Evolutionary conservation across 2,888 invertebrate species (phyloP), one percentile per base, ranked within the genome.

Genomic region (Acanthosepion pharaonis): DNA sequence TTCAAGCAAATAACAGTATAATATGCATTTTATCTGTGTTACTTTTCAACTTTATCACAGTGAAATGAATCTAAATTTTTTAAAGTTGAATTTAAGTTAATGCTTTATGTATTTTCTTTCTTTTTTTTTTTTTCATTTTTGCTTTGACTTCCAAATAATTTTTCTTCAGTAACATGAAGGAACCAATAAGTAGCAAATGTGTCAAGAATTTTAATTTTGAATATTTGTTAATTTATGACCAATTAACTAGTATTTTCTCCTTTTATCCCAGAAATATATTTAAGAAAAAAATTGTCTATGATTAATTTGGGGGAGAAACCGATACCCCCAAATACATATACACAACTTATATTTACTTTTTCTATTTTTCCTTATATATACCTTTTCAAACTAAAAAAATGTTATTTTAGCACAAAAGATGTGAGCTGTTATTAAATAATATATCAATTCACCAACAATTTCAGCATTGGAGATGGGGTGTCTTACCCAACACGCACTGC

Each of bases 401-500:
- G 78, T 78, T 78, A n/a, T 78, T 78, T 11, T 78, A 78, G 78
- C 78, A 78, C n/a, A 33, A 78, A 78, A n/a, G n/a, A 33, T 78
- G 78, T 78, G 78, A 64, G 55, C 25, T 94, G 48, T 94, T 42
- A 55, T 48, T 53, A 28, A 59, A 94, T 49, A 91, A 48, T 94
- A 28, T 51, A 94, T 93, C 78, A 78, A 78, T 78, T 78, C 78
- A 78, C 78, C 78, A 9, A 78, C 78, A 95, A 95, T 96, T 96
- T 94, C 96, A 99, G 99, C 98, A 98, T 98, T 98, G 99, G 99
- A 98, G 98, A 99, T 98, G 99, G 99, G 98, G 98, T 98, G 98
- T 98, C 98, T 98, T 99, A 98, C 98, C 98, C 98, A 97, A 98
- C 98, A 97, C 98, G 98, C 97, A 98, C 98, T 97, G 98, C 98